A percentile compares a stretch with the other conserved stretches of the same genome.
Conservation (phyloP, 2,888 invertebrate genomes). For the Gnatocerus cornutus region DNA sequence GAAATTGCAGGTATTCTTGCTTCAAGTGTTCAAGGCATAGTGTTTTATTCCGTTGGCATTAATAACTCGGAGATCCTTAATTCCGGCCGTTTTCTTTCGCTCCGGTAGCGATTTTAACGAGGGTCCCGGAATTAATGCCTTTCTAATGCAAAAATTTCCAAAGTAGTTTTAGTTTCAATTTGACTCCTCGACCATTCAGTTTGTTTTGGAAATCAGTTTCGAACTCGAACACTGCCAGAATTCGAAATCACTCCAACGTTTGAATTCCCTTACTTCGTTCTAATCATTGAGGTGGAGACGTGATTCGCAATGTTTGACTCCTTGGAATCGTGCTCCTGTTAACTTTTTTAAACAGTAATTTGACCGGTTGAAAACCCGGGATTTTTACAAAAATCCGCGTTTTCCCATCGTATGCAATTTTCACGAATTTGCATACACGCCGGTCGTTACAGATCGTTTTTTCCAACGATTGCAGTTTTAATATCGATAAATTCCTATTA, state of each 20-base stretch:
- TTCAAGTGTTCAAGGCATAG: constrained; percentile 15
- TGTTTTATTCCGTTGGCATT: constrained; percentile 5
- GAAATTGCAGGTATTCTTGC: constrained; percentile 65
- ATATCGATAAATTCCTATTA: constrained; percentile 37
- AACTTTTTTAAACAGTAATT: too few relatives aligned
- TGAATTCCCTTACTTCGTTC: constrained; percentile 62
- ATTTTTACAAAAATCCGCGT: neutral
- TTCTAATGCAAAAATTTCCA: constrained; percentile 33
- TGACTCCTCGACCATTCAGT: constrained; percentile 58
- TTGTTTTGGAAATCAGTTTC: constrained; percentile 66
- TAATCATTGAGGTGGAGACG: constrained; percentile 63
- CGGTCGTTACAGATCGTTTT: constrained; percentile 18
- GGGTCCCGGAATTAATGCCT: constrained; percentile 1
- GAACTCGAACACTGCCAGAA: constrained; percentile 59
- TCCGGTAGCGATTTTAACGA: constrained; percentile 8
- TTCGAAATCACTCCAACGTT: constrained; percentile 62
- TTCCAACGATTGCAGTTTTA: constrained; percentile 22
- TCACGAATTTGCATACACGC: constrained; percentile 21
- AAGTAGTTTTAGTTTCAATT: constrained; percentile 50
- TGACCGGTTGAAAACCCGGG: constrained; percentile 17
- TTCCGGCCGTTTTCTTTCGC: constrained; percentile 11
- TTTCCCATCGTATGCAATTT: neutral
- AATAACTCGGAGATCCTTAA: constrained; percentile 9
- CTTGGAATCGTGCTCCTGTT: too few relatives aligned
- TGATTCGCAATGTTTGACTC: constrained; percentile 58